Conservation (phyloP, 2,888 invertebrate species). For the Troides aeacus region DNA sequence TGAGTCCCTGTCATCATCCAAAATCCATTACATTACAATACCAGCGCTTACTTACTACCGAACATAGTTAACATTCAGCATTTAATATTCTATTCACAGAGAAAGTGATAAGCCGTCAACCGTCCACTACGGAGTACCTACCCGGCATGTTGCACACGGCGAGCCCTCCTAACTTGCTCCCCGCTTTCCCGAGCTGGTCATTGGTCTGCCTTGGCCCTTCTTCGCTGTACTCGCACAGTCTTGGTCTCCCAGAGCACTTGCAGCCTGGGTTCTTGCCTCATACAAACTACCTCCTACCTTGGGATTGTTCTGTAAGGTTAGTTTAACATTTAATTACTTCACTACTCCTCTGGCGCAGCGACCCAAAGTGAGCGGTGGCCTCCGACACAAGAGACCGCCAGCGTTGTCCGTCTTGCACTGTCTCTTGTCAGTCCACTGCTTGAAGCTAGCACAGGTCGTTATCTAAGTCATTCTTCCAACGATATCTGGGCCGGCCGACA, state of each 20-base stretch:
- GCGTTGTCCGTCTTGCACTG: too few relatives aligned
- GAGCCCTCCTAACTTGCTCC: constrained; percentile 87
- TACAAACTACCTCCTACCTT: constrained; percentile 94
- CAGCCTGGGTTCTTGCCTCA: constrained; percentile 95
- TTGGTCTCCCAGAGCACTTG: constrained; percentile 89
- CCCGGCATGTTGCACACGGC: constrained; percentile 93
- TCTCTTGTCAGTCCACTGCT: too few relatives aligned
- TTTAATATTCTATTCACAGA: constrained; percentile 55
- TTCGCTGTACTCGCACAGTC: constrained; percentile 92
- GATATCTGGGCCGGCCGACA: too few relatives aligned
- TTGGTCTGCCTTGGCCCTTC: constrained; percentile 94
- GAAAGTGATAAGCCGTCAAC: constrained; percentile 82
- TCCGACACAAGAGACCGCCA: too few relatives aligned
- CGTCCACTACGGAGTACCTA: constrained; percentile 93
- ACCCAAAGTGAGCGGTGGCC: too few relatives aligned
- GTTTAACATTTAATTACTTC: constrained; percentile 11
- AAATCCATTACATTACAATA: too few relatives aligned
- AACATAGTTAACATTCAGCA: neutral
- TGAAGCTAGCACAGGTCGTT: too few relatives aligned
- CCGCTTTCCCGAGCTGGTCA: constrained; percentile 94
- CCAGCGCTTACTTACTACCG: too few relatives aligned
- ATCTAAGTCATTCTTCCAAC: too few relatives aligned
- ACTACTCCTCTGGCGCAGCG: too few relatives aligned
- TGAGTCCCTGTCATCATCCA: too few relatives aligned
- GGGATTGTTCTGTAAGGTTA: constrained; percentile 84